Conservation (phyloP, 2,113 vertebrate species). For the Tetraodon nigroviridis region DNA sequence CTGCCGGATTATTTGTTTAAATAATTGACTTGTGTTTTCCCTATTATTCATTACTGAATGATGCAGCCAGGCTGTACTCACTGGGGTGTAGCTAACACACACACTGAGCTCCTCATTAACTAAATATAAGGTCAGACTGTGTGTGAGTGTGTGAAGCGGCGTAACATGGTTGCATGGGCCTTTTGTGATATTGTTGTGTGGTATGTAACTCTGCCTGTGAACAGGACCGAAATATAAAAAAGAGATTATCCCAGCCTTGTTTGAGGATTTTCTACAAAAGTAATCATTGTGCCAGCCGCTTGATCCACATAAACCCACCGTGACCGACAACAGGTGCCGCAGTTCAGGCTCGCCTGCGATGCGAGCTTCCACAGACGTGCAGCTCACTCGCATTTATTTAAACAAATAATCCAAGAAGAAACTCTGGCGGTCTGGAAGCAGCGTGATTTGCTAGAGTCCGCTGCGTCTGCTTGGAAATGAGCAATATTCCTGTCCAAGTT, state of each 20-base stretch:
- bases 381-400: neutral
- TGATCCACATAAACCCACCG: slow-evolving; percentile 34
- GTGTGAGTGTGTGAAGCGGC: neutral
- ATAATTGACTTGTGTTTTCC: neutral
- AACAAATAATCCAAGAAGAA: too few species aligned
- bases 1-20: neutral
- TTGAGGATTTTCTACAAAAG: slow-evolving; percentile 58
- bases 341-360: neutral
- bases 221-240: slow-evolving; percentile 50
- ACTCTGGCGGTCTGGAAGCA: slow-evolving; percentile 2
- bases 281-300: slow-evolving; percentile 53
- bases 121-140: slow-evolving; percentile 54
- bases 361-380: slow-evolving; percentile 8
- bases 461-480: slow-evolving; percentile 34
- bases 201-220: slow-evolving; percentile 29
- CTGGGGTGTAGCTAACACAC: slow-evolving; percentile 31
- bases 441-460: slow-evolving; percentile 12
- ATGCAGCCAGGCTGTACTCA: slow-evolving; percentile 31
- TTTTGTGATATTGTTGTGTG: slow-evolving; percentile 24
- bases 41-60: slow-evolving; percentile 26
- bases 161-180: slow-evolving; percentile 11
- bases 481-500: slow-evolving; percentile 10
- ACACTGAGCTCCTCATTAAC: slow-evolving; percentile 52
- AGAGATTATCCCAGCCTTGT: slow-evolving; percentile 53
- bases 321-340: slow-evolving; percentile 26